Percentiles rank a stretch among this genome's conserved stretches.
phyloP scores from a whole-genome alignment of 2,113 vertebrate species.

The Psilopogon haemacephalus region DNA sequence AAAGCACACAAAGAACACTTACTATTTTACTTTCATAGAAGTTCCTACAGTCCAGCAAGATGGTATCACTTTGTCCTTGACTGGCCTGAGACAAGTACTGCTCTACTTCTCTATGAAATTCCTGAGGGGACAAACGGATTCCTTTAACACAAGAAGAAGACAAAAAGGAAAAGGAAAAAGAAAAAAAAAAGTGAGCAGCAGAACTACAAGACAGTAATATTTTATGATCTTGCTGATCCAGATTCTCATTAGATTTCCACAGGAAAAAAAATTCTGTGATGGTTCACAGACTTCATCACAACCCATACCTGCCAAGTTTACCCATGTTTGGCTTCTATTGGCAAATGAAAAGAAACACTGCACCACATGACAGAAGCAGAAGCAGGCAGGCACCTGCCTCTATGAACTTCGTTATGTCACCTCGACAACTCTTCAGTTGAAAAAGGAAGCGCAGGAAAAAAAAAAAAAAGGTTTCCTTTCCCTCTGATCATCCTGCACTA shows the following conservation, averaged over 20 bases:
- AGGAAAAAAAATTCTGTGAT: not conserved
- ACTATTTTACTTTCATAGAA: slow-evolving; percentile 99
- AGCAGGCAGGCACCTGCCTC: not conserved
- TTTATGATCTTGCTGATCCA: rapidly evolving
- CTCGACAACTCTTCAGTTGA: not conserved
- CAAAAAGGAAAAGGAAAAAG: rapidly evolving
- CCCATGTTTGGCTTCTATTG: not conserved
- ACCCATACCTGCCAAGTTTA: not conserved
- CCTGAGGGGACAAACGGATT: slow-evolving; percentile 87
- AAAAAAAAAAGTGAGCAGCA: not conserved
- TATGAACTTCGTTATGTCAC: not conserved
- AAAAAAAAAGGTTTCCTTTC: not conserved
- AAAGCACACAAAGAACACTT: slow-evolving; percentile 59
- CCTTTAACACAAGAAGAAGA: slow-evolving; percentile 71
- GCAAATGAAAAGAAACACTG: not conserved
- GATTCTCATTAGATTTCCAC: not conserved
- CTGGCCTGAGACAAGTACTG: slow-evolving; percentile 77
- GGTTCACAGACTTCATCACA: not conserved
- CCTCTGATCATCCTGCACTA: not conserved
- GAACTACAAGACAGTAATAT: not conserved
- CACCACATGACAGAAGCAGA: not conserved
- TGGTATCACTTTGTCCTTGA: slow-evolving; percentile 76
- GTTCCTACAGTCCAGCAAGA: slow-evolving; percentile 95
- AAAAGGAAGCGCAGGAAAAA: not conserved
- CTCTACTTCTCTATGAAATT: slow-evolving; percentile 92